Conservation (phyloP, 1,140 invertebrate species). For the Drosophila cardini region DNA sequence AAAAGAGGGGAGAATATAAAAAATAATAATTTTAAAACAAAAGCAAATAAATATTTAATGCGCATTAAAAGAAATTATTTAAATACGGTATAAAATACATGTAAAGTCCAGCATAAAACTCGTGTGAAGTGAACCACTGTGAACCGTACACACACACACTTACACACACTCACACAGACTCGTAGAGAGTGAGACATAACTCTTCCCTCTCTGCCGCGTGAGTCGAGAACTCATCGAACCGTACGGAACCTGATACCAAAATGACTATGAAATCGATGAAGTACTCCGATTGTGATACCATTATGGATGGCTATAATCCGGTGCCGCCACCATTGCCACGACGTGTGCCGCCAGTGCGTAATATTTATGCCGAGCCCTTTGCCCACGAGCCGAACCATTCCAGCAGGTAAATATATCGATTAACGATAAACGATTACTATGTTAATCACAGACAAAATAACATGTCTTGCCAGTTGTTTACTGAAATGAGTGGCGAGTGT, state of each 20-base stretch:
- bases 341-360: constrained; percentile 85
- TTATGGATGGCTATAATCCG: constrained; percentile 86
- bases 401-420: constrained; percentile 76
- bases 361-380: constrained; percentile 87
- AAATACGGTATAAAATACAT: constrained; percentile 23
- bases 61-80: constrained; percentile 46
- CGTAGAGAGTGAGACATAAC: not conserved
- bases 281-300: constrained; percentile 85
- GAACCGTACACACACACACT: not conserved
- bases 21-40: constrained; percentile 33
- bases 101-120: constrained; percentile 1
- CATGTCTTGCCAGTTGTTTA: not conserved
- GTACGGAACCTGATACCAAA: constrained; percentile 36
- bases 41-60: constrained; percentile 31
- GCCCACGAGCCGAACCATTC: constrained; percentile 85
- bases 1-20: not conserved
- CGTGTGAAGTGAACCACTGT: constrained; percentile 10
- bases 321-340: constrained; percentile 86
- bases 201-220: not conserved
- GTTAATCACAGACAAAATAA: not conserved
- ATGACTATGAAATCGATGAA: constrained; percentile 85
- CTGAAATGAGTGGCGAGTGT: not conserved
- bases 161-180: not conserved
- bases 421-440: constrained; percentile 12
- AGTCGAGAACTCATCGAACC: constrained; percentile 1